Evolutionary conservation across 2,797 vertebrate species (phyloP).

Genomic region (Galaxias olidus): DNA sequence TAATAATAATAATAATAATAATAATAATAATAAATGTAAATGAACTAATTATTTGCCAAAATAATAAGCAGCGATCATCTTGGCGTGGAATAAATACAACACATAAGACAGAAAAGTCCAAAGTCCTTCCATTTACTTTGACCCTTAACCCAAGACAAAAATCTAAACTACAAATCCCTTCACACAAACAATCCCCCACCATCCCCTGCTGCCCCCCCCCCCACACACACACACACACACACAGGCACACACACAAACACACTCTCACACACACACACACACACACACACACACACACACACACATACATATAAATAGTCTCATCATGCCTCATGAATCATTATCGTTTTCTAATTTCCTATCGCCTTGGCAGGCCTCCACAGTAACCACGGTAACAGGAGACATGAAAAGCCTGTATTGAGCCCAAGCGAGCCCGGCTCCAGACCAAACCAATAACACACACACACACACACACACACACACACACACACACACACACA

Average conservation of each 20-base stretch:
- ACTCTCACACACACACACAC: neutral
- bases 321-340: constrained; percentile 29
- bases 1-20: no score
- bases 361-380: constrained; percentile 33
- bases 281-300: neutral
- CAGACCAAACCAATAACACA: constrained; percentile 11
- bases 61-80: no score
- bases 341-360: constrained; percentile 37
- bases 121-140: no score
- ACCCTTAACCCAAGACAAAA: no score
- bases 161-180: neutral
- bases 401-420: constrained; percentile 52
- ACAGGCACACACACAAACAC: neutral
- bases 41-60: no score
- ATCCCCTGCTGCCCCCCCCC: no score
- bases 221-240: neutral
- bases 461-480: constrained; percentile 8
- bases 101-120: no score
- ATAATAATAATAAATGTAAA: no score
- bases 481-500: constrained; percentile 6
- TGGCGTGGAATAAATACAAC: no score
- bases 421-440: constrained; percentile 16
- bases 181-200: neutral
- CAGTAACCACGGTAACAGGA: constrained; percentile 46
- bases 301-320: constrained; percentile 23